Conservation (phyloP, 2,888 invertebrate species). For the Abrostola tripartita region DNA sequence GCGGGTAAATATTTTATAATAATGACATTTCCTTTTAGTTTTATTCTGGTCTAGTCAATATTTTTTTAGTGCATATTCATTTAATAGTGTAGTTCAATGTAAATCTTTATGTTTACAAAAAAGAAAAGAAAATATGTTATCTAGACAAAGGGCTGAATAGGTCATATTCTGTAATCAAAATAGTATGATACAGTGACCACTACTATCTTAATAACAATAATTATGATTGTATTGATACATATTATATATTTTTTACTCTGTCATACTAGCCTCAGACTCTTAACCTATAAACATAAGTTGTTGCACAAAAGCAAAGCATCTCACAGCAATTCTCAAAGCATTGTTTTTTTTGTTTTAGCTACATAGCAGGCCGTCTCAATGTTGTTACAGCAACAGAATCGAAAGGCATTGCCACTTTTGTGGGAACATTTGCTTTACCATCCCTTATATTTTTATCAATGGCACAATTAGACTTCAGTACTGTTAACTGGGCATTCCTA, state of each 20-base stretch:
- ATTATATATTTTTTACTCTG: too few species aligned
- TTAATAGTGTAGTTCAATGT: too few species aligned
- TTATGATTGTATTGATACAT: too few species aligned
- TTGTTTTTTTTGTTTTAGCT: slow-evolving; percentile 86
- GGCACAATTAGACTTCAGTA: slow-evolving; percentile 93
- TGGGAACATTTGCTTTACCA: slow-evolving; percentile 97
- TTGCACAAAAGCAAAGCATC: not conserved
- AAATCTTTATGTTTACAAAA: too few species aligned
- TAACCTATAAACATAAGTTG: too few species aligned
- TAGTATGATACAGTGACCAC: too few species aligned
- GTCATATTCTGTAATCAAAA: too few species aligned
- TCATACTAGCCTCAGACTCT: too few species aligned
- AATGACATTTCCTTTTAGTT: not conserved
- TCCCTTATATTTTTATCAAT: slow-evolving; percentile 96
- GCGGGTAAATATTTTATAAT: slow-evolving; percentile 90
- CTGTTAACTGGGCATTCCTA: slow-evolving; percentile 97
- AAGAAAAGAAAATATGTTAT: too few species aligned
- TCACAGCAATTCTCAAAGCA: not conserved
- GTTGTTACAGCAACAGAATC: slow-evolving; percentile 94
- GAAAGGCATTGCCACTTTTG: slow-evolving; percentile 96
- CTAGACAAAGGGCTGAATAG: too few species aligned
- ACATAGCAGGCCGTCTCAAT: slow-evolving; percentile 94
- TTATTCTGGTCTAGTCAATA: not conserved
- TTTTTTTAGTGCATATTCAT: too few species aligned
- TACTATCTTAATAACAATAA: too few species aligned